Conservation (phyloP, 2,888 invertebrate species). For the Microplitis deprimator region DNA sequence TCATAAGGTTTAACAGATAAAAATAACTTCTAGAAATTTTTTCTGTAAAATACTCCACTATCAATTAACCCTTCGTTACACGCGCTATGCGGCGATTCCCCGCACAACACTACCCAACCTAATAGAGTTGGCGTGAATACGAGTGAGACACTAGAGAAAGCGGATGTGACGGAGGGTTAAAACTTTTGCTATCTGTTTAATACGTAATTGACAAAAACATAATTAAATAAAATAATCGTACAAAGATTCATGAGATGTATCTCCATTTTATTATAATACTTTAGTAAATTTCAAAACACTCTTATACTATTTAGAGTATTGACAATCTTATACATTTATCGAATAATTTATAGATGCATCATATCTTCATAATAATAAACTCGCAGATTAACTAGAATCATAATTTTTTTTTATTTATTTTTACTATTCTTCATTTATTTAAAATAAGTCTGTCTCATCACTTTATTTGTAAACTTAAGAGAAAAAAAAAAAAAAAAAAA, state of each 20-base stretch:
- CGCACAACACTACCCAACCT: too few relatives aligned
- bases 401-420: background rate
- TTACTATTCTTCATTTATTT: background rate
- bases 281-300: background rate
- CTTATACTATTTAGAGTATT: background rate
- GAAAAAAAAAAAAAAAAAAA: background rate
- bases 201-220: too few relatives aligned
- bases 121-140: too few relatives aligned
- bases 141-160: too few relatives aligned
- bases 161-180: too few relatives aligned
- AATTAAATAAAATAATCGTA: too few relatives aligned
- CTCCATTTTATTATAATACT: too few relatives aligned
- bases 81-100: too few relatives aligned
- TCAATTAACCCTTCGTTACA: too few relatives aligned
- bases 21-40: background rate
- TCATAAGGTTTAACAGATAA: background rate
- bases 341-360: background rate
- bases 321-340: background rate
- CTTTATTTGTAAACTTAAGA: background rate
- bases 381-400: background rate
- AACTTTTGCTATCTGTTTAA: too few relatives aligned
- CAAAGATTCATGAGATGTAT: too few relatives aligned
- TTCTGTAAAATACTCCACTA: background rate
- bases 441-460: background rate
- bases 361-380: background rate